Evolutionary conservation across 2,113 vertebrate species (phyloP).

Genomic region (Scophthalmus maximus): DNA sequence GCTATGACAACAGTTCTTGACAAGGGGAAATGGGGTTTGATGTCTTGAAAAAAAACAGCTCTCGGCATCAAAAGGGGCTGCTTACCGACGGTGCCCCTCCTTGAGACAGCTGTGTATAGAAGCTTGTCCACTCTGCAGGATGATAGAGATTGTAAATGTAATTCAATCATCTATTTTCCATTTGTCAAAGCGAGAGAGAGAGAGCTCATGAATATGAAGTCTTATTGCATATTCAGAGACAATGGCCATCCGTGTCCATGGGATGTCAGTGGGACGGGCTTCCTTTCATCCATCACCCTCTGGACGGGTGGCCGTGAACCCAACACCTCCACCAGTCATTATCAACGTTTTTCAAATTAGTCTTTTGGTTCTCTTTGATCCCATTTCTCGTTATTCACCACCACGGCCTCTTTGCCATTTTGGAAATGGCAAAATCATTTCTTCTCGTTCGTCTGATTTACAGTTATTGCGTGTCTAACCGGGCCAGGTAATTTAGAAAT

Average conservation of each 20-base stretch:
- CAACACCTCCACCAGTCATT: slow-evolving; percentile 48
- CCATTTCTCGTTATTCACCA: slow-evolving; percentile 61
- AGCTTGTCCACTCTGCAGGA: slow-evolving; percentile 10
- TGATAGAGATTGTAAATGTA: slow-evolving; percentile 26
- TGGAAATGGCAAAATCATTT: slow-evolving; percentile 77
- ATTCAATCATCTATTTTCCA: slow-evolving; percentile 45
- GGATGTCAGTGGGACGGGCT: slow-evolving; percentile 42
- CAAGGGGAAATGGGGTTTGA: slow-evolving; percentile 49
- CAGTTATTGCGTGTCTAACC: slow-evolving; percentile 67
- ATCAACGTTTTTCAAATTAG: slow-evolving; percentile 76
- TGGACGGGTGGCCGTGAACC: slow-evolving; percentile 56
- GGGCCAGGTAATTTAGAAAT: slow-evolving; percentile 68
- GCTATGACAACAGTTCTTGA: slow-evolving; percentile 69
- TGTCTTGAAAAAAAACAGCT: slow-evolving; percentile 37
- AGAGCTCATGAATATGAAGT: slow-evolving; percentile 43
- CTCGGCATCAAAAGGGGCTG: slow-evolving; percentile 11
- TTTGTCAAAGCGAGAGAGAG: slow-evolving; percentile 24
- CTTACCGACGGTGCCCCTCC: slow-evolving; percentile 7
- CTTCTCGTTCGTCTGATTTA: slow-evolving; percentile 75
- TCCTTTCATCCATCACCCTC: slow-evolving; percentile 74
- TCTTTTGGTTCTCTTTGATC: slow-evolving; percentile 66
- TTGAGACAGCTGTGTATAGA: too few relatives aligned
- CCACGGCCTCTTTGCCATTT: slow-evolving; percentile 59
- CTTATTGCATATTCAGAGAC: slow-evolving; percentile 48
- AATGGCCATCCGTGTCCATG: slow-evolving; percentile 49